These are phyloP conservation scores for Vulpes lagopus DNA, from an alignment of 2,113 vertebrate genomes.

Conservation along the genomic window DNA sequence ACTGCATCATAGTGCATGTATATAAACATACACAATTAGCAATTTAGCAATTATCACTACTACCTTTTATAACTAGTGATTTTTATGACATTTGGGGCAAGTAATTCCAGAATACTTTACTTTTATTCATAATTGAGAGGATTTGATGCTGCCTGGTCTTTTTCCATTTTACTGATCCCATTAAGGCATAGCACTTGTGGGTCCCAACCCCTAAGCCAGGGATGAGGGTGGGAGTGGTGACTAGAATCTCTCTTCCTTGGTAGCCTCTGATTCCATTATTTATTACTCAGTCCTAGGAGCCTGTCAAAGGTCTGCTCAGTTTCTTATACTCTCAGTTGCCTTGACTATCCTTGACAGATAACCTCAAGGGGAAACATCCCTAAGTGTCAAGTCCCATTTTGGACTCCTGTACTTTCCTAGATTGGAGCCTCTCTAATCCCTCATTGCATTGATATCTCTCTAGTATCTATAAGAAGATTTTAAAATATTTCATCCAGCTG, in stretches of 20 bases:
- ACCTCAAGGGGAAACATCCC: not conserved
- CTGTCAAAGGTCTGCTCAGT: slow-evolving; percentile 12
- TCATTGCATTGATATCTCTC: not conserved
- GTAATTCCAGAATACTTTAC: not conserved
- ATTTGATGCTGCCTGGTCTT: slow-evolving; percentile 26
- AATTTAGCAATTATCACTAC: not conserved
- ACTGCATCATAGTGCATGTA: not conserved
- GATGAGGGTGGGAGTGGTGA: not conserved
- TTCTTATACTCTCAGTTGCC: slow-evolving; percentile 3
- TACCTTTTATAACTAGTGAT: not conserved
- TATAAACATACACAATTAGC: too few relatives aligned
- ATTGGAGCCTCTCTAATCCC: not conserved
- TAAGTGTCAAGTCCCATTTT: not conserved
- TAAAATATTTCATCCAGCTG: not conserved
- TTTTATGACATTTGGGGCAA: slow-evolving; percentile 44
- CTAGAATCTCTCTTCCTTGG: not conserved
- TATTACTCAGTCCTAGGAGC: not conserved
- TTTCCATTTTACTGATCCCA: not conserved
- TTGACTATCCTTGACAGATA: not conserved
- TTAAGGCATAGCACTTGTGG: not conserved
- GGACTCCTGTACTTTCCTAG: not conserved
- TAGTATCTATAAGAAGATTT: not conserved
- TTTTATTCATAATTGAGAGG: slow-evolving; percentile 38
- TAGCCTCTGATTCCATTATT: not conserved
- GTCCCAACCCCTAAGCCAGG: not conserved